phyloP scores from a whole-genome alignment of 23 tunicate species.

The Ciona savignyi region DNA sequence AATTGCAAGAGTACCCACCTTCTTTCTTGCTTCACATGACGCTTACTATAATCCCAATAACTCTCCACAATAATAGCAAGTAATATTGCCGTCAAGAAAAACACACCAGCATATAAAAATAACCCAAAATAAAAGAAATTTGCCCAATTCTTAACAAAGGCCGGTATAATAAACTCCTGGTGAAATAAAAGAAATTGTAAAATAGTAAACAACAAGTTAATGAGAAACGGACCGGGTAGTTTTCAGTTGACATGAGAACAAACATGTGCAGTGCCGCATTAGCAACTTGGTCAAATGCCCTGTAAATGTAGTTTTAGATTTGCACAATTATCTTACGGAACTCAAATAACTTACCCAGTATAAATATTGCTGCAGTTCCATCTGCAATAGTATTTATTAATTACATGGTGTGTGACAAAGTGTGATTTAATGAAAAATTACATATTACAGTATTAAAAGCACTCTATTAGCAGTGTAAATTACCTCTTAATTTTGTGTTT shows the following conservation, averaged over 20 bases:
- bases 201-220: neutral
- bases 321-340: neutral
- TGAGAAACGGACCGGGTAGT: conserved; percentile 59
- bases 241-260: conserved; percentile 95
- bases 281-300: conserved; percentile 89
- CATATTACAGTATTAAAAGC: too few species aligned
- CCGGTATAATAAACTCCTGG: conserved; percentile 90
- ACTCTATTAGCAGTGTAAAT: too few species aligned
- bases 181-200: conserved; percentile 9
- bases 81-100: conserved; percentile 87
- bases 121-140: conserved; percentile 88
- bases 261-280: conserved; percentile 92
- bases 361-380: conserved; percentile 72
- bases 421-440: too few species aligned
- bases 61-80: conserved; percentile 95
- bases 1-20: conserved; percentile 23
- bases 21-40: conserved; percentile 86
- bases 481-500: neutral
- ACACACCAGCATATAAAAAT: conserved; percentile 89
- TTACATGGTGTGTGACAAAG: neutral
- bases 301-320: conserved; percentile 8
- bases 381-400: conserved; percentile 65
- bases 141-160: conserved; percentile 55
- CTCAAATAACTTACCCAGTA: conserved; percentile 57
- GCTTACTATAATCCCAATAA: conserved; percentile 95